Evolutionary conservation across 1,140 invertebrate species (phyloP).

Genomic region (Cheumatopsyche charites): DNA sequence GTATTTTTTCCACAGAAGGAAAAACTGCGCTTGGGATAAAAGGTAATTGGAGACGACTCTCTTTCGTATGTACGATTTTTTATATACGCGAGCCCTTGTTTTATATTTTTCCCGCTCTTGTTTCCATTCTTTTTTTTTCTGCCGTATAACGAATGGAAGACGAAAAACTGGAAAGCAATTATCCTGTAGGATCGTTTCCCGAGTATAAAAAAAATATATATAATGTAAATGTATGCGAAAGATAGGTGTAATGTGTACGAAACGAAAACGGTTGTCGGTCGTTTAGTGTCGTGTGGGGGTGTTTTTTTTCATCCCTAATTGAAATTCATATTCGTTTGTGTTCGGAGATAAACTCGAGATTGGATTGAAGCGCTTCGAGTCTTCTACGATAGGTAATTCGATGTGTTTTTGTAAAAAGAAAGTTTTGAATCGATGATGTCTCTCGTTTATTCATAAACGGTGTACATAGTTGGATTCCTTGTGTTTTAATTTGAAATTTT

Average conservation of each 20-base stretch:
- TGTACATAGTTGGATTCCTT: too few relatives aligned
- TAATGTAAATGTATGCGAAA: too few relatives aligned
- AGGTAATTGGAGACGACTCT: slow-evolving; percentile 39
- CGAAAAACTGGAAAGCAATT: slow-evolving; percentile 15
- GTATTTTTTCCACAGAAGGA: slow-evolving; percentile 27
- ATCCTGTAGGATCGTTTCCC: slow-evolving; percentile 1
- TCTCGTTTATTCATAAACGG: too few relatives aligned
- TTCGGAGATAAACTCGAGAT: slow-evolving; percentile 10
- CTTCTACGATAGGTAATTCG: not conserved
- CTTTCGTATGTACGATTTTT: slow-evolving; percentile 25
- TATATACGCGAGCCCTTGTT: not conserved
- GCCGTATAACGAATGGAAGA: too few relatives aligned
- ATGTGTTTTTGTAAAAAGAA: too few relatives aligned
- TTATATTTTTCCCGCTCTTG: too few relatives aligned
- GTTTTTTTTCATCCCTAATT: slow-evolving; percentile 14
- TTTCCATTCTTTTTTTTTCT: too few relatives aligned
- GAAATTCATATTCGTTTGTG: slow-evolving; percentile 28
- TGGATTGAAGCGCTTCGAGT: slow-evolving; percentile 10
- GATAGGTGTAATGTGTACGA: not conserved
- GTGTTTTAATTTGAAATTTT: too few relatives aligned
- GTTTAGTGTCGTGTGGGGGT: not conserved
- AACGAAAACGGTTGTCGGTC: not conserved
- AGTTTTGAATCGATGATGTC: too few relatives aligned
- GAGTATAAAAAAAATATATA: not conserved
- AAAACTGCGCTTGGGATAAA: slow-evolving; percentile 37